Conservation (phyloP, 53 echinoderm and acorn worm species). For the Arbacia lixula region DNA sequence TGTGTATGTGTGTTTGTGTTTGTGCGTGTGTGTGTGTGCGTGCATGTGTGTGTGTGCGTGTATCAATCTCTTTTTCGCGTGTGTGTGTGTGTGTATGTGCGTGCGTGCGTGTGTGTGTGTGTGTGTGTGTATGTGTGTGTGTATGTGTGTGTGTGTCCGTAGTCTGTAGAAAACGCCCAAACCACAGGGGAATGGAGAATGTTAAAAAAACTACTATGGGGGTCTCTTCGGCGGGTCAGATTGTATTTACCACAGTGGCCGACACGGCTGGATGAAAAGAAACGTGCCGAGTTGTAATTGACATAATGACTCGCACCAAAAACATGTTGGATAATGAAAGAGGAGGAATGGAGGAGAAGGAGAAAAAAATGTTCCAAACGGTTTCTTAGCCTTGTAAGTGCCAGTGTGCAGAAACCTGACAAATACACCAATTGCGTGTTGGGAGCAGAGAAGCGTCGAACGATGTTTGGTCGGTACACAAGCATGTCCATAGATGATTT, state of each 20-base stretch:
- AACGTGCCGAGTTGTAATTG: not conserved
- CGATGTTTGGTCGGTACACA: slow-evolving; percentile 20
- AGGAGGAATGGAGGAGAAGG: not conserved
- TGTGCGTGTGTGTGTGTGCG: too few species aligned
- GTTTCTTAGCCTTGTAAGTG: not conserved
- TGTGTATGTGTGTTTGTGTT: too few species aligned
- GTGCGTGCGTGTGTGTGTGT: too few species aligned
- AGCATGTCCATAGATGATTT: slow-evolving; percentile 23
- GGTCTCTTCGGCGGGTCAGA: too few species aligned
- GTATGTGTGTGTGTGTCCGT: too few species aligned
- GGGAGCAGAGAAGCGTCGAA: slow-evolving; percentile 15
- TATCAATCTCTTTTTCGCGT: too few species aligned
- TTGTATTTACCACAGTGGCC: not conserved
- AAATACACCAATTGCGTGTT: slow-evolving; percentile 2
- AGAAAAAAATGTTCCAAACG: slow-evolving; percentile 2
- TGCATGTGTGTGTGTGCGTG: too few species aligned
- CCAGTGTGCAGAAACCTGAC: slow-evolving; percentile 19
- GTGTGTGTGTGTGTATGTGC: too few species aligned
- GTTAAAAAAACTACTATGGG: not conserved
- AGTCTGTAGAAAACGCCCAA: too few species aligned
- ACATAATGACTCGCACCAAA: slow-evolving; percentile 26
- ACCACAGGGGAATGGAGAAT: too few species aligned
- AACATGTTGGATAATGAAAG: not conserved
- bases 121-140: too few species aligned
- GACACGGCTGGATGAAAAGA: not conserved